Percentiles rank a stretch among this genome's conserved stretches.
phyloP scores from a whole-genome alignment of 2,113 vertebrate species.

The Sakesphorus luctuosus region DNA sequence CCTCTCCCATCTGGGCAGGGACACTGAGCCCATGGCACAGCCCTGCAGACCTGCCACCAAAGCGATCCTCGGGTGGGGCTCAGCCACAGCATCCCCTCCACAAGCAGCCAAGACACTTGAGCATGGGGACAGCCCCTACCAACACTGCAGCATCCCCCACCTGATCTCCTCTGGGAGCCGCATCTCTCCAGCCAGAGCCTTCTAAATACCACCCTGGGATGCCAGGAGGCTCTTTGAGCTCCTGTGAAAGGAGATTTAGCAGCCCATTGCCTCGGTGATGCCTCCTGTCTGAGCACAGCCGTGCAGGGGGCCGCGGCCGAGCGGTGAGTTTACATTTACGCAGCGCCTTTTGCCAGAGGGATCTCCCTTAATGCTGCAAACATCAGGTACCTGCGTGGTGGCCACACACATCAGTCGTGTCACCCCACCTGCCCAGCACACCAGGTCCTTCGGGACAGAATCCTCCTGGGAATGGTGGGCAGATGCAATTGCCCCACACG shows the following conservation, averaged over 20 bases:
- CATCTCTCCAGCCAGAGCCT: background rate
- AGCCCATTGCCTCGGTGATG: background rate
- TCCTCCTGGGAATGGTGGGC: background rate
- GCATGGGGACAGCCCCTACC: no score
- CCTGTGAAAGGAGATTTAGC: background rate
- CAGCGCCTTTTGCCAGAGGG: background rate
- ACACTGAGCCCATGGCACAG: accelerated
- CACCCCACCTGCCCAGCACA: accelerated
- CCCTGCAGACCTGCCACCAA: accelerated
- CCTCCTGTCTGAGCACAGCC: background rate
- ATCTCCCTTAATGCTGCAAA: background rate
- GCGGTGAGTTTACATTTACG: background rate
- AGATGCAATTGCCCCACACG: background rate
- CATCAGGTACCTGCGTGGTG: background rate
- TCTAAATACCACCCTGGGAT: background rate
- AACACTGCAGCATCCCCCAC: background rate
- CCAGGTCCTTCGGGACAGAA: accelerated
- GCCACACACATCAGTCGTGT: background rate
- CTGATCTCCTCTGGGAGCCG: background rate
- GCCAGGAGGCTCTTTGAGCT: background rate
- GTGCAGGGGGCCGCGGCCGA: background rate
- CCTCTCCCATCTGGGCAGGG: background rate
- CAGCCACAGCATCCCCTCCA: accelerated
- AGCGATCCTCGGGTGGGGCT: background rate
- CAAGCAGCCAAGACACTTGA: background rate